Conservation (phyloP, 2,797 vertebrate species). For the Megaceryle alcyon region DNA sequence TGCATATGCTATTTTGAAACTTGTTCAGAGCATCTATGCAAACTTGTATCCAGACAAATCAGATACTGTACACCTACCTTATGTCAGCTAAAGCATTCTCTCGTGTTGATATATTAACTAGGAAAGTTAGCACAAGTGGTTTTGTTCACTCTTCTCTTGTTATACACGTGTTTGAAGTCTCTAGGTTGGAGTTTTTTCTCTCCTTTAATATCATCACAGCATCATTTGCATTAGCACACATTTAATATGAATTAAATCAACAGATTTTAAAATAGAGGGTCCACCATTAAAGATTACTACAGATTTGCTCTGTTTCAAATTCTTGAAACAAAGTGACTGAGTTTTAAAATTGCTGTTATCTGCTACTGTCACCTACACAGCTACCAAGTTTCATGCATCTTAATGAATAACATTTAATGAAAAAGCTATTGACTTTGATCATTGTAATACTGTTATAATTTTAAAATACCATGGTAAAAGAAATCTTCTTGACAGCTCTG, state of each 20-base stretch:
- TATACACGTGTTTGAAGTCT: rapidly evolving
- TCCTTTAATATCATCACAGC: background rate
- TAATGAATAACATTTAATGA: background rate
- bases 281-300: background rate
- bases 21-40: background rate
- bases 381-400: background rate
- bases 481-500: background rate
- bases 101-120: background rate
- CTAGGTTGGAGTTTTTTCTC: background rate
- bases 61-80: background rate
- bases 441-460: background rate
- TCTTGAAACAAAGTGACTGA: background rate
- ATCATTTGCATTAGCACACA: background rate
- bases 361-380: background rate
- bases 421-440: background rate
- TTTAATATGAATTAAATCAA: background rate
- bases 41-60: background rate
- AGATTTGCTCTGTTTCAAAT: background rate
- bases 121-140: background rate
- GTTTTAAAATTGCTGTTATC: background rate
- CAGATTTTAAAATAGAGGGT: background rate
- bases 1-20: background rate
- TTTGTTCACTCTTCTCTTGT: background rate
- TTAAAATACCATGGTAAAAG: background rate
- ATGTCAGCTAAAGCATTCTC: background rate